Base-by-base conservation (phyloP, 2,888 invertebrate species). In the Heteropelma amictum region DNA sequence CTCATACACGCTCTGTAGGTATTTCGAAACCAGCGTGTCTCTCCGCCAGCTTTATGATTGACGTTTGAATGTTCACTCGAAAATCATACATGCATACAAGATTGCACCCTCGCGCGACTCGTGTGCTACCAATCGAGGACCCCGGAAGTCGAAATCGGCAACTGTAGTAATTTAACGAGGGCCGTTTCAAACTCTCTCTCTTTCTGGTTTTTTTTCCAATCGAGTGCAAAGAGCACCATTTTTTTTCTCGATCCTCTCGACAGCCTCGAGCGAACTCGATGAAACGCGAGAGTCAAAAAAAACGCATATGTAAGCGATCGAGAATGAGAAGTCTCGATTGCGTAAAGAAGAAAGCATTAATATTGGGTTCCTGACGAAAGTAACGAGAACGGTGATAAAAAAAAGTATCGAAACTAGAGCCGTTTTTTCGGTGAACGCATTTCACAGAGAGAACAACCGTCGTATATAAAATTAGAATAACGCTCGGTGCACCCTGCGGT, bases 121-220 rank as follows among this genome's bases (percentile, higher is more conserved):
- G 58, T 51, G 40, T 33, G n/a, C 47, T 56, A 30, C 38, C 38
- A 38, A 49, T 35, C 60, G 47, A 38, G 53, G 53, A 60, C 60
- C 60, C 77, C 80, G 77, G 69, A 80, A 80, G 73, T 81, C 69
- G 70, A 77, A 79, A 73, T 80, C 82, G 75, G 78, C 74, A 83
- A 83, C 85, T 85, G 85, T 85, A 80, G 82, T 82, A 82, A 84
- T 84, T 84, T 84, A 84, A 84, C 84, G 85, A 84, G 84, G 79
- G 61, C 76, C 51, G 64, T 30, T 65, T 72, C 56, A 65, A 10
- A 47, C 30, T 49, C 23, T 38, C 30, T 58, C 30, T 21, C 49
- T 28, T 23, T 35, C 8, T 7, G 40, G 26, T 49, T 65, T 65
- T 53, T 21, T 40, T 54, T 63, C 58, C 51, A 38, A 47, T 28